Evolutionary conservation across 2,888 invertebrate species (phyloP), one percentile per base, ranked within the genome.

Genomic region (Rotaria sp.): DNA sequence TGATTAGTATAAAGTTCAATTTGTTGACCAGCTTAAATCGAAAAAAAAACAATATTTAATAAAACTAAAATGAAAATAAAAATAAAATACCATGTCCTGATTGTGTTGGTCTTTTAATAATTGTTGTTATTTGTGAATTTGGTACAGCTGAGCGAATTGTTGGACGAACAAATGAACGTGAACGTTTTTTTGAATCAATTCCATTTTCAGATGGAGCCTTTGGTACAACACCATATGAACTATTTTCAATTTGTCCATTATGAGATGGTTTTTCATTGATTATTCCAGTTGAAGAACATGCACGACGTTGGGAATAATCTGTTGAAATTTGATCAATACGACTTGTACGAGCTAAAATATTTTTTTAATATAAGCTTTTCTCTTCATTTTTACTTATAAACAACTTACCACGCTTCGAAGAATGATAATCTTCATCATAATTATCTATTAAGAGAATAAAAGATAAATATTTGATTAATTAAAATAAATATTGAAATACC

Each of bases 101-200:
- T 45, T 41, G 45, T 38, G 8, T 21, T n/a, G 80, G 80, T 45
- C 80, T 10, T 80, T 24, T 26, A 13, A 15, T n/a, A 45, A 80
- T 18, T 45, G 80, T 45, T 4, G 24, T n/a, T 26, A 80, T 2
- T 80, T 45, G 26, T 45, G 80, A 80, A n/a, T 80, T 38, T 2
- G 80, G 80, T 5, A 80, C 80, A 80, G 80, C 45, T 13, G 80
- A 80, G 45, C 80, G 80, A 80, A 80, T 67, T 21, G 13, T 26
- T n/a, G 80, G 80, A 80, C 80, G 80, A 35, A 67, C 67, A 35
- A 35, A 35, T 67, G 67, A 67, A 67, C 67, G 67, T 30, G 67
- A 67, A 67, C 67, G 67, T 67, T 67, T 67, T 67, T 67, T 67
- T 18, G 35, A 38, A 35, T 67, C 67, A 67, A 18, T 67, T 35